Base-by-base conservation (phyloP, 2,113 vertebrate species). In the Oncorhynchus masou region DNA sequence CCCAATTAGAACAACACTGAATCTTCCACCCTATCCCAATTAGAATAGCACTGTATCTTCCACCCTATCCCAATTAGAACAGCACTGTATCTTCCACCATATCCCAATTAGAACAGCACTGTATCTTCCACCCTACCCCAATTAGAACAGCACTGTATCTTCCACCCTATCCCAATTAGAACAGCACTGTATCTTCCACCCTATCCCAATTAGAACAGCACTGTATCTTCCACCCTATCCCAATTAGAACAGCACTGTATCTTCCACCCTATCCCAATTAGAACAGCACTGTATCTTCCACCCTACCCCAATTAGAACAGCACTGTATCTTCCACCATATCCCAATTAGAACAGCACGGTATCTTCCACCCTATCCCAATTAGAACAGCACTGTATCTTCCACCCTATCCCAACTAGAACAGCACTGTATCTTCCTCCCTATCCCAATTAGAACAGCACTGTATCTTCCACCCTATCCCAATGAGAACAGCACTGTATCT, bases 231-330 rank as follows among this genome's bases (percentile, higher is more conserved):
- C 59, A 8, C n/a, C 81, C 83, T 87, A 62, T 1, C 29, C 4
- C 29, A 64, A 64, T 39, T 6, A 31, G 31, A 31, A 31, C 31
- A 31, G 31, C 31, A 8, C n/a, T 7, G 6, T 62, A 8, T 20
- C n/a, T 62, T 7, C 20, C 59, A 7, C n/a, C 81, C 83, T 87
- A 62, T 59, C 74, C 8, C 78, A 83, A 80, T 34, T 34, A 34
- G 31, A 34, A 34, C 31, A 34, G 31, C 31, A 8, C 7, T 1
- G 1, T n/a, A 31, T 31, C 31, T 31, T 31, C 31, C 31, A 31
- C 4, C 31, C 31, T 5, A 31, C 1, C 31, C 25, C 25, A 27
- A 27, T 27, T 27, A 27, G 25, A 27, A 29, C 29, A 29, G 29
- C 29, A 7, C n/a, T 6, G 5, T 62, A 7, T 19, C 59, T 62